Evolutionary conservation across 2,888 invertebrate genomes (phyloP).

Genomic region (Sesamia inferens): DNA sequence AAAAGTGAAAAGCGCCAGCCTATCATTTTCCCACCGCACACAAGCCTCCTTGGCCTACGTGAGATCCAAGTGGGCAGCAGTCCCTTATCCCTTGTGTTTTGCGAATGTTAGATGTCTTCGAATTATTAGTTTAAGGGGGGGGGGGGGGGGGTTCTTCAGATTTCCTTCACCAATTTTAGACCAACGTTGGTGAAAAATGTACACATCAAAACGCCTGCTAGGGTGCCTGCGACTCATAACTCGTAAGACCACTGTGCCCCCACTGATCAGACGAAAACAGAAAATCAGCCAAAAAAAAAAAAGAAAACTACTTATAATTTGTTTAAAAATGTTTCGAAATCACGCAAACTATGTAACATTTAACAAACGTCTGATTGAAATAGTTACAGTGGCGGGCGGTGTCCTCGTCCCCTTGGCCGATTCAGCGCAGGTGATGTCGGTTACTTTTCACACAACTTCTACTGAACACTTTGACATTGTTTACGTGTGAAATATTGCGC

Average conservation of each 20-base stretch:
- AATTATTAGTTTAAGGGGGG: not conserved
- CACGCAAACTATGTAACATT: constrained; percentile 16
- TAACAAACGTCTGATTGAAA: constrained; percentile 27
- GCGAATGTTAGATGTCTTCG: not conserved
- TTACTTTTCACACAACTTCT: constrained; percentile 39
- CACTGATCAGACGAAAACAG: not conserved
- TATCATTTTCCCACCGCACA: not conserved
- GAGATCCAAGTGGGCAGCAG: not conserved
- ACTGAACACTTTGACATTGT: constrained; percentile 58
- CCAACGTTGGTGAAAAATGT: not conserved
- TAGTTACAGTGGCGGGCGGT: constrained; percentile 24
- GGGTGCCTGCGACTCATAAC: not conserved
- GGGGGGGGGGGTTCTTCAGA: too few species aligned
- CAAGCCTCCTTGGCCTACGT: not conserved
- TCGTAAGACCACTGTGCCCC: not conserved
- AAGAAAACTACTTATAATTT: not conserved
- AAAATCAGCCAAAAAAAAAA: not conserved
- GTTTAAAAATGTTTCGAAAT: not conserved
- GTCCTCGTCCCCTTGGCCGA: constrained; percentile 53
- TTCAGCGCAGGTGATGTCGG: constrained; percentile 59
- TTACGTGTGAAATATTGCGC: constrained; percentile 54
- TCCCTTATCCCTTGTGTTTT: not conserved
- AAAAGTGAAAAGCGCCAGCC: not conserved
- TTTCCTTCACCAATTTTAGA: not conserved
- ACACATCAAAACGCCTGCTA: not conserved